These are phyloP conservation scores for Melanotaenia trifasciata DNA, from an alignment of 2,797 vertebrate genomes.

Conservation along the genomic window DNA sequence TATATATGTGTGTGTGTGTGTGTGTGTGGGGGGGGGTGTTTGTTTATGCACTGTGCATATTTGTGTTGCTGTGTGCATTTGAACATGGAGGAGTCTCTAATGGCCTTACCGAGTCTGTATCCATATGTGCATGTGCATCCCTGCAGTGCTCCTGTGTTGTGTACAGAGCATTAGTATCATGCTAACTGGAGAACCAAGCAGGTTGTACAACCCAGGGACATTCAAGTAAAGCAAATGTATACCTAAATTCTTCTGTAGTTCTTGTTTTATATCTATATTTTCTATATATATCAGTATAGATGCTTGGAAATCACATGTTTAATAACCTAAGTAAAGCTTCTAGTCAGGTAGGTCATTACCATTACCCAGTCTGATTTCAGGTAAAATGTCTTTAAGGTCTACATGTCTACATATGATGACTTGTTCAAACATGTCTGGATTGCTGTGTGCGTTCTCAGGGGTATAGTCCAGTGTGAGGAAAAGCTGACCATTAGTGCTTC, in stretches of 20 bases:
- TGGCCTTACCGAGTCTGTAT: neutral
- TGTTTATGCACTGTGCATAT: neutral
- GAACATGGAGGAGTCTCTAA: constrained; percentile 8
- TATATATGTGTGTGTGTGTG: constrained; percentile 3
- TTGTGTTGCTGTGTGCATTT: constrained; percentile 14
- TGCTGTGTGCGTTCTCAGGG: constrained; percentile 75
- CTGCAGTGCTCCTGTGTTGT: constrained; percentile 18
- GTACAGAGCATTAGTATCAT: constrained; percentile 34
- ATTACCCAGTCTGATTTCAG: constrained; percentile 6
- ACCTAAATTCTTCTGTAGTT: constrained; percentile 33
- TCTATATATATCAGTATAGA: constrained; percentile 21
- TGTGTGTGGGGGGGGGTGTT: neutral
- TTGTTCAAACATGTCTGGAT: neutral
- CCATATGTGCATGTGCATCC: constrained; percentile 22
- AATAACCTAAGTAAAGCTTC: constrained; percentile 1
- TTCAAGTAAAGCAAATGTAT: constrained; percentile 49
- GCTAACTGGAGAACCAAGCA: constrained; percentile 47
- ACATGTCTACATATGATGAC: neutral
- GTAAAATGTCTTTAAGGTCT: neutral
- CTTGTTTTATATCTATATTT: constrained; percentile 18
- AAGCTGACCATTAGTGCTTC: constrained; percentile 97
- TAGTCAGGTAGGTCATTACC: neutral
- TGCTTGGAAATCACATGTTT: constrained; percentile 6
- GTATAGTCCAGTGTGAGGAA: constrained; percentile 93
- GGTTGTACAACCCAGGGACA: constrained; percentile 30